Evolutionary conservation across 2,888 invertebrate genomes (phyloP).

Genomic region (Eristalis intricaria): DNA sequence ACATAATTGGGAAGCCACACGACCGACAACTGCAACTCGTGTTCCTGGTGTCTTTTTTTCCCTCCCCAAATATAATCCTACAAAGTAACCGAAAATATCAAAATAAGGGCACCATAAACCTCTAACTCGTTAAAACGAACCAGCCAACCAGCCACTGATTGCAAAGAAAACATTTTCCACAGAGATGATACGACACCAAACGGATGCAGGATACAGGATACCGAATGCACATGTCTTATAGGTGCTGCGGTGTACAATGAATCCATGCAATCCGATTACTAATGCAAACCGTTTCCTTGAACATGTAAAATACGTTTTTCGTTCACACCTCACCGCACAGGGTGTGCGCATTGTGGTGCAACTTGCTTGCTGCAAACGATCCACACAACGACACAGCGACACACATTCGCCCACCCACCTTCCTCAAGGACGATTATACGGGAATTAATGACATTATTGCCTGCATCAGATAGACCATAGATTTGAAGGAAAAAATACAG

Average conservation of each 20-base stretch:
- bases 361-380: neutral
- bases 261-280: constrained; percentile 31
- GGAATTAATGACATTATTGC: constrained; percentile 44
- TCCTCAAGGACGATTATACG: constrained; percentile 7
- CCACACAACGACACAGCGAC: neutral
- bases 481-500: neutral
- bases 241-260: constrained; percentile 1
- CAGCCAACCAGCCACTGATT: neutral
- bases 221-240: neutral
- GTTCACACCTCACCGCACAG: constrained; percentile 10
- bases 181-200: neutral
- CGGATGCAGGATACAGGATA: neutral
- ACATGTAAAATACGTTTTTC: constrained; percentile 21
- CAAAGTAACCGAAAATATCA: constrained; percentile 1
- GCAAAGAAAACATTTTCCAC: neutral
- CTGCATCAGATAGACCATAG: neutral
- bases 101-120: neutral
- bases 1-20: neutral
- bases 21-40: neutral
- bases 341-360: neutral
- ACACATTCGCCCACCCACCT: neutral
- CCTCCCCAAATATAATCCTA: neutral
- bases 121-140: constrained; percentile 1
- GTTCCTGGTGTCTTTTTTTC: neutral
- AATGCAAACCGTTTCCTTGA: constrained; percentile 24